These are phyloP conservation scores for Anguilla megastoma DNA, from an alignment of 2,797 vertebrate species.

Conservation along the genomic window DNA sequence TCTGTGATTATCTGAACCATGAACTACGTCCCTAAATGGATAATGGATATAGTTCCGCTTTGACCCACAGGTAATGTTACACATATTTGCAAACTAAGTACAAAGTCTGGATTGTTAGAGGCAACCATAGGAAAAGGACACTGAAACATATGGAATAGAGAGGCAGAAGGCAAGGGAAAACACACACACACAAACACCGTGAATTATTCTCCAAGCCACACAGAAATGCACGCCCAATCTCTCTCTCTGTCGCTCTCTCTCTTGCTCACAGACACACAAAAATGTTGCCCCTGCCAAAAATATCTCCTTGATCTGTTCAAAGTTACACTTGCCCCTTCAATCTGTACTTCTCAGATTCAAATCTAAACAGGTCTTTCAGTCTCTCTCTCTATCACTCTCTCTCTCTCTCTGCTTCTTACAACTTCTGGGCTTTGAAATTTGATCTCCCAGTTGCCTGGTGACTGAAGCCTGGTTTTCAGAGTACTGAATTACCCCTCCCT, in stretches of 20 bases:
- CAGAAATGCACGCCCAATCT: slow-evolving; percentile 12
- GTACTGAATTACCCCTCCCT: slow-evolving; percentile 52
- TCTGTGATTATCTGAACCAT: neutral
- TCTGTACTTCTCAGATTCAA: slow-evolving; percentile 16
- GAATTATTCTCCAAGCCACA: neutral
- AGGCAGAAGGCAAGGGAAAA: neutral
- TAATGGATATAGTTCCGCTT: neutral
- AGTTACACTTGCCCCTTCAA: neutral
- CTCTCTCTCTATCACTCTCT: neutral
- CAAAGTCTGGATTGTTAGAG: neutral
- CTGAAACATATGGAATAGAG: neutral
- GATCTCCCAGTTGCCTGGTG: slow-evolving; percentile 75
- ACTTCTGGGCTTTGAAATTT: slow-evolving; percentile 74
- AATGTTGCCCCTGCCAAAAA: neutral
- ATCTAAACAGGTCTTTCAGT: slow-evolving; percentile 19
- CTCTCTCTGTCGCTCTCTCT: slow-evolving; percentile 37
- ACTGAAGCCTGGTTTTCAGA: slow-evolving; percentile 64
- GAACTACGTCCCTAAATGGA: neutral
- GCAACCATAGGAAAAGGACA: neutral
- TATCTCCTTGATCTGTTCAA: neutral
- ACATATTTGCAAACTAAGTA: neutral
- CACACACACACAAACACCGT: neutral
- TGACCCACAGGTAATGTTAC: neutral
- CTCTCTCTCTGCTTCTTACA: slow-evolving; percentile 57
- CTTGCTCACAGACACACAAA: slow-evolving; percentile 28